Evolutionary conservation across 2,888 invertebrate genomes (phyloP).

Genomic region (Cyclophora albipunctata): DNA sequence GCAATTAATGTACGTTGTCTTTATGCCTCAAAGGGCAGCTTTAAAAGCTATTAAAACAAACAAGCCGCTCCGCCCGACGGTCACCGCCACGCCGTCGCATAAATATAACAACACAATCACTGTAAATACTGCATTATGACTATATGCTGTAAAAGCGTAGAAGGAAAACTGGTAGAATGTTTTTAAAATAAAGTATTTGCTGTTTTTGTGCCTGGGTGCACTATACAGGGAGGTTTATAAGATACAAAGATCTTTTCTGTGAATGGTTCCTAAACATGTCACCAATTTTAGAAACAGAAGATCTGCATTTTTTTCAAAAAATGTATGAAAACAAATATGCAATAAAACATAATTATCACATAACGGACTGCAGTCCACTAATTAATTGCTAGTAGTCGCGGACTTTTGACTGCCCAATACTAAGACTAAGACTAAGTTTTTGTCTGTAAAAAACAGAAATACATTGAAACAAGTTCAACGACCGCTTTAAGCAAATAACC

Average conservation of each 20-base stretch:
- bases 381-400: no score
- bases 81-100: conserved; percentile 38
- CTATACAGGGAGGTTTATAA: no score
- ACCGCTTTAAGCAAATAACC: no score
- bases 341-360: no score
- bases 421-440: no score
- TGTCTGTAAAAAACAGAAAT: no score
- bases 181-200: not conserved
- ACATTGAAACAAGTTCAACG: no score
- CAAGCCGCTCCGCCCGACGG: conserved; percentile 31
- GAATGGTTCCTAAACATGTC: no score
- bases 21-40: conserved; percentile 10
- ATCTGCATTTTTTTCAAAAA: conserved; percentile 4
- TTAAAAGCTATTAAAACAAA: conserved; percentile 31
- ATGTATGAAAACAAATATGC: conserved; percentile 5
- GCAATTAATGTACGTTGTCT: conserved; percentile 3
- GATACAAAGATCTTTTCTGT: no score
- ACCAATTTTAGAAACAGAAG: not conserved
- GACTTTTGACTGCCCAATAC: no score
- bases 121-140: conserved; percentile 41
- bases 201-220: no score
- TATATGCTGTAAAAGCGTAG: conserved; percentile 17
- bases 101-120: conserved; percentile 55
- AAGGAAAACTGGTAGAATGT: conserved; percentile 28
- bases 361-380: no score